Evolutionary conservation across 2,113 vertebrate species (phyloP).

Genomic region (Ceyx melanurus): DNA sequence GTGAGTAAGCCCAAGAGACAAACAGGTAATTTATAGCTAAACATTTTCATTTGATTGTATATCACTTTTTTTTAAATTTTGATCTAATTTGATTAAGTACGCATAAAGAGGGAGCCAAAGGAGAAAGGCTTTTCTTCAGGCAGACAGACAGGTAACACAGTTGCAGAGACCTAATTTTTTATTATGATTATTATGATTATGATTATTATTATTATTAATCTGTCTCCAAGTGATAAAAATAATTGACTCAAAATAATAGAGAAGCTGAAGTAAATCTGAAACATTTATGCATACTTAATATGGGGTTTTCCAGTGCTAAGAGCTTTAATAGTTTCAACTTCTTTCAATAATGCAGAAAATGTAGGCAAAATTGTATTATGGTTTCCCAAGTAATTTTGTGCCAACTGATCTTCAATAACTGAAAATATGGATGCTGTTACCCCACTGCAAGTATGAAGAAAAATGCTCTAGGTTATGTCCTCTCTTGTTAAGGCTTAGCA

Average conservation of each 20-base stretch:
- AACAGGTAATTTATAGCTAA: conserved; percentile 51
- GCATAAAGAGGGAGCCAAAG: not conserved
- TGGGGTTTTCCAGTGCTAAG: not conserved
- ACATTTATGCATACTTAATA: not conserved
- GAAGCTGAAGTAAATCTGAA: conserved; percentile 35
- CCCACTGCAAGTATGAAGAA: conserved; percentile 24
- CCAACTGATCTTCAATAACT: conserved; percentile 22
- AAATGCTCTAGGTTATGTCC: conserved; percentile 23
- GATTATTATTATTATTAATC: conserved; percentile 48
- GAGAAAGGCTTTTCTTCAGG: conserved; percentile 24
- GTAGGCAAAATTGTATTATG: not conserved
- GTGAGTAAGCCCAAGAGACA: not conserved
- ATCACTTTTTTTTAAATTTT: conserved; percentile 47
- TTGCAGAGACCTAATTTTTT: conserved; percentile 14
- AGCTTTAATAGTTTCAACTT: not conserved
- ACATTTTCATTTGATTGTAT: conserved; percentile 62
- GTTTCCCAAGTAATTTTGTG: conserved; percentile 11
- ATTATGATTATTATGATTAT: conserved; percentile 31
- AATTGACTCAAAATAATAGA: conserved; percentile 61
- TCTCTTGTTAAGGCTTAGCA: conserved; percentile 46
- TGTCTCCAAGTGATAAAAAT: conserved; percentile 15
- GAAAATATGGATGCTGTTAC: not conserved
- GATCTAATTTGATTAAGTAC: conserved; percentile 59
- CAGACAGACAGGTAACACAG: conserved; percentile 26
- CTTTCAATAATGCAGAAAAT: conserved; percentile 2